Evolutionary conservation across 2,113 vertebrate genomes (phyloP).

Genomic region (Puntigrus tetrazona): DNA sequence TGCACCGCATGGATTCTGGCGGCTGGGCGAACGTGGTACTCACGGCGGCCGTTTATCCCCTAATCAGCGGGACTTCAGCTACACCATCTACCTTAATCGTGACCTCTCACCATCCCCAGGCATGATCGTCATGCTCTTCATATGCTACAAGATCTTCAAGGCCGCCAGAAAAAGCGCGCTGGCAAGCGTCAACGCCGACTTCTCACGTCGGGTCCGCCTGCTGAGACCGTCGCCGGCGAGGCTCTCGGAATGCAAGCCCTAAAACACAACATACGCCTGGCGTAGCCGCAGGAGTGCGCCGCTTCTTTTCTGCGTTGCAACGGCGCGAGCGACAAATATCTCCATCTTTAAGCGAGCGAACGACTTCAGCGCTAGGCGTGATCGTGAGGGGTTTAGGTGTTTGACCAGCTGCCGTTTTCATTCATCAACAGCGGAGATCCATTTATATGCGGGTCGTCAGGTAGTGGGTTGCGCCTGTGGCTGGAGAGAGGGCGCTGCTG

Average conservation of each 20-base stretch:
- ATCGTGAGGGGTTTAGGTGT: constrained; percentile 78
- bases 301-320: constrained; percentile 75
- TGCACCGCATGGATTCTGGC: constrained; percentile 80
- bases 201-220: constrained; percentile 65
- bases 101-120: constrained; percentile 83
- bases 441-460: constrained; percentile 79
- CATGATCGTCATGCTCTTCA: constrained; percentile 82
- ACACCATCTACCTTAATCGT: constrained; percentile 82
- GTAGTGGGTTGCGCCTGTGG: constrained; percentile 81
- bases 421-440: constrained; percentile 78
- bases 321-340: constrained; percentile 78
- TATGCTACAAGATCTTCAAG: constrained; percentile 83
- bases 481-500: constrained; percentile 78
- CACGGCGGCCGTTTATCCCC: constrained; percentile 75
- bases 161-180: constrained; percentile 79
- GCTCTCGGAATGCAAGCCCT: constrained; percentile 76
- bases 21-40: constrained; percentile 82
- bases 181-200: constrained; percentile 75
- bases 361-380: constrained; percentile 79
- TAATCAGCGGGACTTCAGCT: constrained; percentile 82
- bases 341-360: constrained; percentile 81
- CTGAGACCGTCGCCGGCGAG: constrained; percentile 71
- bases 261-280: constrained; percentile 65
- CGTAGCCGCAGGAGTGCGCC: constrained; percentile 73
- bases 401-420: constrained; percentile 82